These are phyloP conservation scores for Julus scandinavius DNA, from an alignment of 2,888 invertebrate genomes.

Conservation along the genomic window DNA sequence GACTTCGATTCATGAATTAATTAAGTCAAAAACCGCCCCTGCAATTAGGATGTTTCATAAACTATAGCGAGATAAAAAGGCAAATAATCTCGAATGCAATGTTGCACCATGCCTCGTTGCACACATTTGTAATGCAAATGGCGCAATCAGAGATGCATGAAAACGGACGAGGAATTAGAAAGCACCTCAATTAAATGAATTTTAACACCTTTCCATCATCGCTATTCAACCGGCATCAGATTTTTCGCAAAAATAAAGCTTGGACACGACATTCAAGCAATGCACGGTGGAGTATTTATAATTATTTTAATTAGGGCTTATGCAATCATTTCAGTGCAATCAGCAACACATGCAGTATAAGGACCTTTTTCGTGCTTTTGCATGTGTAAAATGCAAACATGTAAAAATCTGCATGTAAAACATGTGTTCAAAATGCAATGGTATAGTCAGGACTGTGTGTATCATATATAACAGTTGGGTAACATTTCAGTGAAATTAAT, in stretches of 20 bases:
- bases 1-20: slow-evolving; percentile 12
- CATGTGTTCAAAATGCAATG: too few relatives aligned
- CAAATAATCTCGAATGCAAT: slow-evolving; percentile 24
- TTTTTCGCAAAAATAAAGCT: not conserved
- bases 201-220: slow-evolving; percentile 39
- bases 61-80: slow-evolving; percentile 22
- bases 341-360: too few relatives aligned
- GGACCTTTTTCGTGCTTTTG: not conserved
- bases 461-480: too few relatives aligned
- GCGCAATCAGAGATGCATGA: slow-evolving; percentile 22
- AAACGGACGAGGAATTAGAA: slow-evolving; percentile 10
- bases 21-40: slow-evolving; percentile 31
- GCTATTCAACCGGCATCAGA: slow-evolving; percentile 15
- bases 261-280: not conserved
- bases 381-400: not conserved
- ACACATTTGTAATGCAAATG: not conserved
- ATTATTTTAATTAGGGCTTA: not conserved
- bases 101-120: slow-evolving; percentile 38
- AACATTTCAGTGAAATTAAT: too few relatives aligned
- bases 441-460: too few relatives aligned
- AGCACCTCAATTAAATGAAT: slow-evolving; percentile 38
- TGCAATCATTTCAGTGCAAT: not conserved
- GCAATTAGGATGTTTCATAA: slow-evolving; percentile 35
- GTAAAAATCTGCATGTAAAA: too few relatives aligned
- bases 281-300: not conserved